phyloP scores from a whole-genome alignment of 2,113 vertebrate genomes.

The pig (Sus scrofa) region T2T-Sscrofa CM000826.6:93675001-93675500 shows the following conservation, averaged over 20 bases:
- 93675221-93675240: not conserved
- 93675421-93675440: not conserved
- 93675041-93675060: too few species aligned
- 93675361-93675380: not conserved
- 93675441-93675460: accelerated
- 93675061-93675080: not conserved
- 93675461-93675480: too few species aligned
- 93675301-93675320: not conserved
- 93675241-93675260: not conserved
- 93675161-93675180: not conserved
- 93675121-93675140: not conserved
- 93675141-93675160: not conserved
- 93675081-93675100: too few species aligned
- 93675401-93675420: not conserved
- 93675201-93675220: not conserved
- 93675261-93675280: not conserved
- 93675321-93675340: not conserved
- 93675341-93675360: not conserved
- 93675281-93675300: not conserved
- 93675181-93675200: not conserved
- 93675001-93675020: not conserved
- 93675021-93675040: not conserved
- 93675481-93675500: not conserved
- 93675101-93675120: not conserved
- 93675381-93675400: accelerated